Percentiles rank a stretch among this genome's conserved stretches.
Conservation (phyloP, 1,140 invertebrate genomes). For the Rhyacophila brunnea region DNA sequence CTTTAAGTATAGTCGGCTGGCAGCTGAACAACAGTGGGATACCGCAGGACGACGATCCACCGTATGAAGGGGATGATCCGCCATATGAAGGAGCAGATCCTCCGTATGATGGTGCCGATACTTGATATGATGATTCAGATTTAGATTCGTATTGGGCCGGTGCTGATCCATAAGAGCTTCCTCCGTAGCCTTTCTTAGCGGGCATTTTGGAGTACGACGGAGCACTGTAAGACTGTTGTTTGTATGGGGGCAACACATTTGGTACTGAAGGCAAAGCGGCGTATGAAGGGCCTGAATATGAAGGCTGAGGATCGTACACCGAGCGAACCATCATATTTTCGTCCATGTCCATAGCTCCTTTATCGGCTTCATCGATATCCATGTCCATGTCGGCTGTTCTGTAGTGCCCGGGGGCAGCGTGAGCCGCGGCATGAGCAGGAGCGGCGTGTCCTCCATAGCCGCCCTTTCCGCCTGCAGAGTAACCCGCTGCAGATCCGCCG, state of each 20-base stretch:
- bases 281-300: slow-evolving; percentile 13
- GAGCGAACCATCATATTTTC: slow-evolving; percentile 11
- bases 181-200: too few species aligned
- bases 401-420: slow-evolving; percentile 17
- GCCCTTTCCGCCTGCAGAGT: slow-evolving; percentile 12
- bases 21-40: slow-evolving; percentile 24
- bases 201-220: background rate
- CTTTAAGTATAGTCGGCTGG: slow-evolving; percentile 11
- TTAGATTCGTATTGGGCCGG: background rate
- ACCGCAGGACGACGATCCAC: slow-evolving; percentile 13
- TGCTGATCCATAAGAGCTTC: background rate
- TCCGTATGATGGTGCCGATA: too few species aligned
- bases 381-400: slow-evolving; percentile 9
- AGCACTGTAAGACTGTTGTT: background rate
- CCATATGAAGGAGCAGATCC: background rate
- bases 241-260: slow-evolving; percentile 5
- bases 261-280: slow-evolving; percentile 6
- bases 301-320: slow-evolving; percentile 16
- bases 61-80: too few species aligned
- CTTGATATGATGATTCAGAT: background rate
- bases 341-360: background rate
- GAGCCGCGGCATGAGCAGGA: background rate
- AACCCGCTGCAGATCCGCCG: slow-evolving; percentile 7
- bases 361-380: background rate
- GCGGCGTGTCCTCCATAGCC: slow-evolving; percentile 10